Evolutionary conservation across 2,113 vertebrate genomes (phyloP).

Genomic region (Sitta europaea): DNA sequence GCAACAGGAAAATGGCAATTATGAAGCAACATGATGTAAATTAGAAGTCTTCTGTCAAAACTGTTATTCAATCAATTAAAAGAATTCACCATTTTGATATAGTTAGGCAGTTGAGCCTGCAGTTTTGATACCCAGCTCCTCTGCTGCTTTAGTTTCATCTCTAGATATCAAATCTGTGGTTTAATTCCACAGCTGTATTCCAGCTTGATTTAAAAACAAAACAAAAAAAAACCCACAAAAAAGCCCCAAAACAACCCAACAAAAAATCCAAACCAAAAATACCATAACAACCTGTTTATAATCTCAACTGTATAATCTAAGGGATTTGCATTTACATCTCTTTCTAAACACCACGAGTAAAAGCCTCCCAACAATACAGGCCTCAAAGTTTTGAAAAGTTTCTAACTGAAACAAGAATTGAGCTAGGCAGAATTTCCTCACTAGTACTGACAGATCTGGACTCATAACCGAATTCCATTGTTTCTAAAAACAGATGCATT

Average conservation of each 20-base stretch:
- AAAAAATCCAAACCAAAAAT: not conserved
- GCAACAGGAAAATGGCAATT: not conserved
- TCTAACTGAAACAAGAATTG: not conserved
- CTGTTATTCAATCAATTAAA: not conserved
- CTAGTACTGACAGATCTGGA: not conserved
- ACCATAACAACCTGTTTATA: not conserved
- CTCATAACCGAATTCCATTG: not conserved
- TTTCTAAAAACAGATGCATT: not conserved
- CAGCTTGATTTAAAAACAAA: not conserved
- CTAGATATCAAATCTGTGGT: not conserved
- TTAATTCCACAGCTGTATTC: not conserved
- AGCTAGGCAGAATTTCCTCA: not conserved
- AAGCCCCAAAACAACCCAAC: too few relatives aligned
- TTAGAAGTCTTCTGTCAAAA: not conserved
- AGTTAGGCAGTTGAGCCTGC: not conserved
- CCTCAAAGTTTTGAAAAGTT: not conserved
- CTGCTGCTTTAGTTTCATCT: not conserved
- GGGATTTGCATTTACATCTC: not conserved
- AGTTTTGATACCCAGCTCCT: not conserved
- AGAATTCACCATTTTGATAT: not conserved
- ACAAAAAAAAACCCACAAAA: not conserved
- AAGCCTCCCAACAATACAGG: not conserved
- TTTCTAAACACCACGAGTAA: not conserved
- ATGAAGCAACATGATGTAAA: not conserved
- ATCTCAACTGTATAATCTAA: not conserved